Base-by-base conservation (phyloP, 2,797 vertebrate genomes). In the Enteromius afrohamiltoni region DNA sequence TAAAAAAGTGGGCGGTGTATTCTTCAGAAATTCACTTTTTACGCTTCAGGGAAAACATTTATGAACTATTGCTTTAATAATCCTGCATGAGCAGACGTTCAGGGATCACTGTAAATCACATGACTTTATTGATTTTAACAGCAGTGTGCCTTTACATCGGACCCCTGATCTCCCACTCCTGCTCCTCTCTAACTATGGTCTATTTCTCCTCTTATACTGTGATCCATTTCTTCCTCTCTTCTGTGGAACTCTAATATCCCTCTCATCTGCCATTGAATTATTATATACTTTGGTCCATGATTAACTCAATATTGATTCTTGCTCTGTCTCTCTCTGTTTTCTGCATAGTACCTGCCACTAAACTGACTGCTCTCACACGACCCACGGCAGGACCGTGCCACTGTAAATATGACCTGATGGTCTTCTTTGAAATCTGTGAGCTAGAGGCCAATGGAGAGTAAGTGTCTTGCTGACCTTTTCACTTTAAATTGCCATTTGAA, bases 391-490 rank as follows among this genome's bases (percentile, higher is more conserved):
- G 98, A 62, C 97, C 96, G 0, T 97, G 97, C 92, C 97, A 98
- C 92, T 96, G 96, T 95, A 99, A 99, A 91, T 97, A 98, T 0
- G 98, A 99, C 88, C 93, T 99, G 86, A 97, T 99, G 95, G 96
- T 99, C 8, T 97, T 97, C 92, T 98, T 99, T 3, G 98, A 99
- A 94, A 99, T 99, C 94, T 98, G 97, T 7, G 98, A 99, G 91
- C 96, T 99, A 90, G 98, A 99, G 85, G 97, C 98, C 85, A 98
- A 96, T 0, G 98, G 98, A 90, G 98, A 99, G 98, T 99, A 88
- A 96, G 98, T 97, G 60, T 80, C 3, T 58, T 10, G 9, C 65
- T 60, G 29, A 79, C 42, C 67, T 55, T 79, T 65, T 29, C 2
- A 10, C 11, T 68, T 80, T 40, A 19, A 55, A n/a, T 23, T 10